Evolutionary conservation across 2,113 vertebrate species (phyloP).

Genomic region (Patagioenas fasciata): DNA sequence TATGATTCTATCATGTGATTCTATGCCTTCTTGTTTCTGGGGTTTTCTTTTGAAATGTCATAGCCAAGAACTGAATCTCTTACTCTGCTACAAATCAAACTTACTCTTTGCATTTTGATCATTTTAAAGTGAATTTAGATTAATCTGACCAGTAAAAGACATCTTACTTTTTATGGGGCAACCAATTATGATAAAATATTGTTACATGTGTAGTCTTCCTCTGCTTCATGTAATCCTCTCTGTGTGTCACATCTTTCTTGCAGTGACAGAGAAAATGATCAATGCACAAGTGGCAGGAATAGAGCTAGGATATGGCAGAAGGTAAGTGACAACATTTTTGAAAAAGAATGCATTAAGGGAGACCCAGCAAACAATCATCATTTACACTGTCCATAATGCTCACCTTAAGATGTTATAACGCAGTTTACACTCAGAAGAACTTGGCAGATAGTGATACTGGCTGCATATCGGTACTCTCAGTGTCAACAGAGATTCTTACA

Average conservation of each 20-base stretch:
- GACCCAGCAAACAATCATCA: background rate
- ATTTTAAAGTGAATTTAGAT: background rate
- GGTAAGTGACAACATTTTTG: background rate
- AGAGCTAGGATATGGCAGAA: background rate
- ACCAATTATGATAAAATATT: background rate
- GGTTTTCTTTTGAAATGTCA: background rate
- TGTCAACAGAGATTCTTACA: background rate
- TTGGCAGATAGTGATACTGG: background rate
- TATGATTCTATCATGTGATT: no score
- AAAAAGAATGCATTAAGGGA: background rate
- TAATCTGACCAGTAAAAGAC: background rate
- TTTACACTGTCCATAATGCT: background rate
- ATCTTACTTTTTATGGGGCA: background rate
- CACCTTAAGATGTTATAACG: background rate
- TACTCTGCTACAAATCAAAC: background rate
- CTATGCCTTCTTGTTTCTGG: background rate
- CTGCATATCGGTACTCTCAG: background rate
- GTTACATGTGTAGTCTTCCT: background rate
- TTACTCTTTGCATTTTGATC: background rate
- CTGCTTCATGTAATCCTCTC: background rate
- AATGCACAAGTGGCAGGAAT: background rate
- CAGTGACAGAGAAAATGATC: background rate
- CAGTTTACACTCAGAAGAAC: background rate
- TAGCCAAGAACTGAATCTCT: background rate
- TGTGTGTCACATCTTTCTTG: background rate